Percentiles rank a stretch among this genome's conserved stretches.
Conservation (phyloP, 2,888 invertebrate species). For the Ctenicera cuprea region DNA sequence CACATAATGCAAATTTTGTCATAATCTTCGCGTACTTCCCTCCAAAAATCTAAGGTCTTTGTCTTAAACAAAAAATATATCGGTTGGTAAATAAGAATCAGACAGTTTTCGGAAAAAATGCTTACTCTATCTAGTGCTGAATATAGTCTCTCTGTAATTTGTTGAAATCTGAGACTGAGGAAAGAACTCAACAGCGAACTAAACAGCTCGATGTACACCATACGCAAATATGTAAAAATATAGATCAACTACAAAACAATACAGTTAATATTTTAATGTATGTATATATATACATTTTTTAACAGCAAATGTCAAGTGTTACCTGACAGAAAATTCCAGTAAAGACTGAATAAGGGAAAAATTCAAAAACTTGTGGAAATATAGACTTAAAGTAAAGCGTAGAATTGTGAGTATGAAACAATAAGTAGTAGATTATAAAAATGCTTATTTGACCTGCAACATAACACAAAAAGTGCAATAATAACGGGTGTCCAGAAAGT, state of each 20-base stretch:
- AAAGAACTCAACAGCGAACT: constrained; percentile 84
- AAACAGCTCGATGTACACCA: constrained; percentile 85
- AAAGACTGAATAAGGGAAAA: constrained; percentile 13
- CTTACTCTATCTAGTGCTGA: constrained; percentile 32
- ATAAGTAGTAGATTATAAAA: constrained; percentile 25
- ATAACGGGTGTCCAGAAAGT: too few species aligned
- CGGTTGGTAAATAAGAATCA: constrained; percentile 65
- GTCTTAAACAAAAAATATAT: constrained; percentile 70
- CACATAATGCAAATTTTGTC: constrained; percentile 78
- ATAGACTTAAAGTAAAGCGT: constrained; percentile 2
- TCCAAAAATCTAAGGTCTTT: constrained; percentile 79
- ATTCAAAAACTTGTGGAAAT: constrained; percentile 20
- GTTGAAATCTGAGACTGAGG: constrained; percentile 79
- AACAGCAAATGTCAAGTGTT: too few species aligned
- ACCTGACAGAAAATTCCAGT: constrained; percentile 33
- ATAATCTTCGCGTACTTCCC: constrained; percentile 78
- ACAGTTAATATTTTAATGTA: constrained; percentile 62
- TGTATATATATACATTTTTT: background rate
- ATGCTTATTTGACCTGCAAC: constrained; percentile 48
- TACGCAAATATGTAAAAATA: constrained; percentile 79
- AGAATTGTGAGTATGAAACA: background rate
- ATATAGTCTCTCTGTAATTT: constrained; percentile 71
- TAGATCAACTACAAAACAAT: constrained; percentile 70
- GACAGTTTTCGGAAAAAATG: constrained; percentile 65
- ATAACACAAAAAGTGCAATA: too few species aligned